Conservation (phyloP, 2,888 invertebrate genomes). For the Gortyna flavago region DNA sequence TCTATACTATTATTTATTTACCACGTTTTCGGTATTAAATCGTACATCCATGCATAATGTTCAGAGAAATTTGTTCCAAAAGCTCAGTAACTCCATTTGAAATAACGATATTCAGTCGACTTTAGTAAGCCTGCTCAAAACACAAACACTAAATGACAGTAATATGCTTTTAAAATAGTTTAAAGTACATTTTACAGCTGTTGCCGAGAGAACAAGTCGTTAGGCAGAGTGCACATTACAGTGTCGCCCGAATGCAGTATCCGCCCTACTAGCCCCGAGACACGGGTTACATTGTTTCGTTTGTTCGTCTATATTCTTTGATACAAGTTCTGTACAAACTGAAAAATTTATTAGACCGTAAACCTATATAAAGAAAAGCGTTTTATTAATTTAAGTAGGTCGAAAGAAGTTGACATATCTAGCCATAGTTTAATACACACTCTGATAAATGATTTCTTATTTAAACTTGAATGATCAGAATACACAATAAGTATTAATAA, state of each 20-base stretch:
- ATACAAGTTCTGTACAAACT: neutral
- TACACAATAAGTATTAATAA: neutral
- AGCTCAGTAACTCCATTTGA: neutral
- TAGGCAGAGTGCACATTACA: conserved; percentile 48
- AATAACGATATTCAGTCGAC: neutral
- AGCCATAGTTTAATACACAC: neutral
- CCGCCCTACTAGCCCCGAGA: conserved; percentile 24
- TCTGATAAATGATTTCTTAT: neutral
- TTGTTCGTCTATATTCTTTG: conserved; percentile 22
- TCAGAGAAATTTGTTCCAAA: neutral
- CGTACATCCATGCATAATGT: neutral
- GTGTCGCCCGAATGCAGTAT: conserved; percentile 36
- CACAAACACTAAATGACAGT: neutral
- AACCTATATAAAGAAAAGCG: neutral
- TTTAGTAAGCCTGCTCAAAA: neutral
- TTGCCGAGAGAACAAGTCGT: conserved; percentile 33
- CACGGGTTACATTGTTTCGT: conserved; percentile 35
- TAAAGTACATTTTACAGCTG: conserved; percentile 31
- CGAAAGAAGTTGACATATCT: neutral
- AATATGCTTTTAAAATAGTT: conserved; percentile 25
- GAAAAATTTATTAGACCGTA: conserved; percentile 12
- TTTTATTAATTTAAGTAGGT: neutral
- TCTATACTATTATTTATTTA: neutral
- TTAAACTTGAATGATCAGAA: neutral
- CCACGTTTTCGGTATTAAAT: neutral